Conservation (phyloP, 1,140 invertebrate genomes). For the Stegodyphus dumicola region DNA sequence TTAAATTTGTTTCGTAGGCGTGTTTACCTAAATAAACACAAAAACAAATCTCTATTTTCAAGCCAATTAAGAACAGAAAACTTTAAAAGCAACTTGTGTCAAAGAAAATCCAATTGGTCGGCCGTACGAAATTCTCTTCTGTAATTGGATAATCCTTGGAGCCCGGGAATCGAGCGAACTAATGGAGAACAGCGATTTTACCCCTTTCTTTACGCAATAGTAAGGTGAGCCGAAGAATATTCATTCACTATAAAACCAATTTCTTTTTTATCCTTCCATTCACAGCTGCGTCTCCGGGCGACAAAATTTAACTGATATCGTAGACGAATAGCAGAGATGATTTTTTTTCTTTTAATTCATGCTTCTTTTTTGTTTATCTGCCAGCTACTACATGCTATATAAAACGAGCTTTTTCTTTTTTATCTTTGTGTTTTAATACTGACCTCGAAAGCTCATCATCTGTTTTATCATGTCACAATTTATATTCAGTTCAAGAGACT, state of each 20-base stretch:
- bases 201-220: constrained; percentile 35
- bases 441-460: constrained; percentile 35
- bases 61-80: constrained; percentile 26
- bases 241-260: constrained; percentile 39
- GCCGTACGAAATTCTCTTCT: neutral
- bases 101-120: neutral
- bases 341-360: constrained; percentile 15
- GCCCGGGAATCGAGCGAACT: constrained; percentile 40
- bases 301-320: constrained; percentile 54
- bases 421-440: neutral
- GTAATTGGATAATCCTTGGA: constrained; percentile 8
- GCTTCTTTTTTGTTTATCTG: constrained; percentile 16
- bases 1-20: constrained; percentile 11
- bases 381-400: constrained; percentile 21
- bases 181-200: neutral
- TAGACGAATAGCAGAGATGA: neutral
- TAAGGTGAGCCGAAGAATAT: constrained; percentile 33
- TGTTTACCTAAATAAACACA: constrained; percentile 13
- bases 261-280: constrained; percentile 46
- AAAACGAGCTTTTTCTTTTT: constrained; percentile 18
- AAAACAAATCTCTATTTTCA: neutral
- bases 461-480: constrained; percentile 28
- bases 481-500: constrained; percentile 4
- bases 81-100: constrained; percentile 1
- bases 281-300: constrained; percentile 30